Conservation (phyloP, 2,888 invertebrate species). For the Polymixis flavicincta region DNA sequence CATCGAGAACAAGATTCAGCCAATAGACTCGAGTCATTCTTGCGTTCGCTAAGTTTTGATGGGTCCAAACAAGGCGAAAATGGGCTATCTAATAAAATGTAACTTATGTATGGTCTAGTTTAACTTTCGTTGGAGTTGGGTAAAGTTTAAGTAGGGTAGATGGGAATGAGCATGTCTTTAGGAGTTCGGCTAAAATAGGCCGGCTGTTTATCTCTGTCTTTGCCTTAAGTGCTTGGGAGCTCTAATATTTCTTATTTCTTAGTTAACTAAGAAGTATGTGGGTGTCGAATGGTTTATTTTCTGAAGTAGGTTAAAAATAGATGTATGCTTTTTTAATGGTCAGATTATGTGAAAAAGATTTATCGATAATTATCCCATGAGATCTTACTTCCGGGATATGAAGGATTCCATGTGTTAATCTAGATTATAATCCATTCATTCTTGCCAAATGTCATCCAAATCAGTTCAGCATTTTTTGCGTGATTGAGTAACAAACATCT, state of each 20-base stretch:
- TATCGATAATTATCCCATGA: too few relatives aligned
- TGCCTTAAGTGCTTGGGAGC: not conserved
- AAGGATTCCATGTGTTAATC: too few relatives aligned
- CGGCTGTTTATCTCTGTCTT: not conserved
- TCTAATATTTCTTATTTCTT: not conserved
- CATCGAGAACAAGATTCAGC: constrained; percentile 2
- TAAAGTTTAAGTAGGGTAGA: constrained; percentile 21
- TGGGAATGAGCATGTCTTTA: not conserved
- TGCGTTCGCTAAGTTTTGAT: constrained; percentile 37
- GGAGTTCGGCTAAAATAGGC: constrained; percentile 5
- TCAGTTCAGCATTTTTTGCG: too few relatives aligned
- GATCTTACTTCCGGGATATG: too few relatives aligned
- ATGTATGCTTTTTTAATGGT: too few relatives aligned
- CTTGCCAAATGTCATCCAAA: too few relatives aligned
- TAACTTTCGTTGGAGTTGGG: constrained; percentile 31
- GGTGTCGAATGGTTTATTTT: not conserved
- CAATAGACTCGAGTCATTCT: constrained; percentile 25
- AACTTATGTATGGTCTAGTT: constrained; percentile 38
- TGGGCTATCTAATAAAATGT: constrained; percentile 33
- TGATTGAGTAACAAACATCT: too few relatives aligned
- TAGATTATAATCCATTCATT: too few relatives aligned
- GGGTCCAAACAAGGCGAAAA: constrained; percentile 29
- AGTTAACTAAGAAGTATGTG: not conserved
- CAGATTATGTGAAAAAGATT: too few relatives aligned
- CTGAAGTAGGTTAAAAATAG: not conserved